phyloP scores from a whole-genome alignment of 2,888 invertebrate genomes.

The Apantesis nais region DNA sequence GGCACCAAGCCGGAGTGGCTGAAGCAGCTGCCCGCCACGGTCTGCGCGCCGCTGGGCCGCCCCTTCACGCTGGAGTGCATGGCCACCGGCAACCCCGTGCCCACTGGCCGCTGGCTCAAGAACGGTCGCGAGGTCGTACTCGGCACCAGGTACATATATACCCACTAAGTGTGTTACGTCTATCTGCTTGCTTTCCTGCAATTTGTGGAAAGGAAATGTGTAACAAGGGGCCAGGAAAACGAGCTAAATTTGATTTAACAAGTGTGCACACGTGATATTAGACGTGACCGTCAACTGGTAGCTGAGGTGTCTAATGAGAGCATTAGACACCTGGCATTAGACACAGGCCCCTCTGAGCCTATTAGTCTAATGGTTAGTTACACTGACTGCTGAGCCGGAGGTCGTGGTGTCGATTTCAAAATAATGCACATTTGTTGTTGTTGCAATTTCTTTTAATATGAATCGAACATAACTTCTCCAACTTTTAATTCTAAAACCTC shows the following conservation, averaged over 20 bases:
- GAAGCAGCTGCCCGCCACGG: constrained; percentile 90
- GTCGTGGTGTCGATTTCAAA: no score
- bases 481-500: neutral
- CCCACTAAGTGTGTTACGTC: neutral
- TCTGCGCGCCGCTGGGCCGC: constrained; percentile 92
- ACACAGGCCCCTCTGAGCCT: no score
- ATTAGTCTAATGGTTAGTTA: no score
- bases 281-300: no score
- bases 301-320: no score
- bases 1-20: constrained; percentile 97
- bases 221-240: neutral
- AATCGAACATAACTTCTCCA: neutral
- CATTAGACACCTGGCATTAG: no score
- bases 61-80: constrained; percentile 94
- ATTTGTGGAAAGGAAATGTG: neutral
- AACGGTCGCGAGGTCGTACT: constrained; percentile 95
- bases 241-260: no score
- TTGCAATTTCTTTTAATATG: neutral
- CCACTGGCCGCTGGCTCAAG: constrained; percentile 95
- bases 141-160: constrained; percentile 85
- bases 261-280: no score
- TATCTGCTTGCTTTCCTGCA: neutral
- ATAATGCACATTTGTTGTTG: no score
- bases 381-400: no score
- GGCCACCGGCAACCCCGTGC: constrained; percentile 95